Conservation (phyloP, 2,113 vertebrate species). For the Uria aalge region DNA sequence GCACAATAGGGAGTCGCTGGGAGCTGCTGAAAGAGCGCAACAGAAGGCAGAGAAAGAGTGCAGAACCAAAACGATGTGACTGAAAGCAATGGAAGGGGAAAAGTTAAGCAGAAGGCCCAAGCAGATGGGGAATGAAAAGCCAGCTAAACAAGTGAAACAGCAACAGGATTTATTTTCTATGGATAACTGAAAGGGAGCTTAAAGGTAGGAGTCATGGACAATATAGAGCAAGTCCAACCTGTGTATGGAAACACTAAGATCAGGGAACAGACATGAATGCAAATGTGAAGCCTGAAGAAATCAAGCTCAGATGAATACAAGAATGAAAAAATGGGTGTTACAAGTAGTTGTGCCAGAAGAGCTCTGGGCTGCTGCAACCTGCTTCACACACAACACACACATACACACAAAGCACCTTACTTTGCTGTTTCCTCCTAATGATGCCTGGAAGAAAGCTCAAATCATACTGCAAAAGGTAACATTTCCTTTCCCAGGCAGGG, state of each 20-base stretch:
- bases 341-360: background rate
- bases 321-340: background rate
- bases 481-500: background rate
- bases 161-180: background rate
- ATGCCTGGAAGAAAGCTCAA: background rate
- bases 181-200: background rate
- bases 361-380: background rate
- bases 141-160: background rate
- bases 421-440: background rate
- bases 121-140: background rate
- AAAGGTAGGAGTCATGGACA: background rate
- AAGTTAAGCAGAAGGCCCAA: background rate
- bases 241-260: background rate
- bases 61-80: background rate
- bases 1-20: background rate
- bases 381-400: background rate
- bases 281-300: background rate
- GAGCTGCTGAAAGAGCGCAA: background rate
- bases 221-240: background rate
- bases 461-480: background rate
- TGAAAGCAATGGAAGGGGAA: background rate
- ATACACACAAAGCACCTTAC: background rate
- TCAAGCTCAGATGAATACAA: background rate
- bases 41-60: background rate
- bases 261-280: background rate